Evolutionary conservation across 2,888 invertebrate species (phyloP).

Genomic region (Abrostola triplasia): DNA sequence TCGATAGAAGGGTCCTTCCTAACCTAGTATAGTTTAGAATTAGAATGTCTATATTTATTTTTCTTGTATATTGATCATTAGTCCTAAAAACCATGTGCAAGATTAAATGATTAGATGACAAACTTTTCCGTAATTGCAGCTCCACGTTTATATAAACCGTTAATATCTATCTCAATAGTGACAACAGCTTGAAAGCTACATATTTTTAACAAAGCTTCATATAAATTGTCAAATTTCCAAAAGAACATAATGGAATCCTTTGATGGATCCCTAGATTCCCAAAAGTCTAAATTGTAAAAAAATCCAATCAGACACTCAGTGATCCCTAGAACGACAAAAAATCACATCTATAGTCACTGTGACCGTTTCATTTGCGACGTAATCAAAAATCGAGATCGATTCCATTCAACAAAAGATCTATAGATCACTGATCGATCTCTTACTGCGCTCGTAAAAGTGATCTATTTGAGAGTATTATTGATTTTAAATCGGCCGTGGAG

Average conservation of each 20-base stretch:
- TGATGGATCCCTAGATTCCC: slow-evolving; percentile 35
- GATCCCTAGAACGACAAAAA: slow-evolving; percentile 61
- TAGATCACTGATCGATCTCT: slow-evolving; percentile 84
- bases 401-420: slow-evolving; percentile 81
- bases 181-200: slow-evolving; percentile 3
- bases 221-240: slow-evolving; percentile 22
- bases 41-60: neutral
- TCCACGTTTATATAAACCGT: neutral
- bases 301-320: slow-evolving; percentile 54
- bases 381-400: slow-evolving; percentile 83
- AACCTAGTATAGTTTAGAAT: too few species aligned
- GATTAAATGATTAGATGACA: too few species aligned
- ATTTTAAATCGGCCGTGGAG: slow-evolving; percentile 83
- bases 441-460: slow-evolving; percentile 82
- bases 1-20: too few species aligned
- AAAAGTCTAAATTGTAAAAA: slow-evolving; percentile 41
- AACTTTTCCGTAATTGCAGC: too few species aligned
- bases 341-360: slow-evolving; percentile 56
- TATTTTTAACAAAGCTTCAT: slow-evolving; percentile 15
- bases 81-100: neutral
- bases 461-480: slow-evolving; percentile 83
- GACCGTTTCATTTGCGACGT: slow-evolving; percentile 73
- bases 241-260: slow-evolving; percentile 40
- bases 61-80: neutral
- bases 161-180: neutral